Evolutionary conservation across 2,797 vertebrate genomes (phyloP), one percentile per base, ranked within the genome.

Genomic region (Nyctibius grandis): DNA sequence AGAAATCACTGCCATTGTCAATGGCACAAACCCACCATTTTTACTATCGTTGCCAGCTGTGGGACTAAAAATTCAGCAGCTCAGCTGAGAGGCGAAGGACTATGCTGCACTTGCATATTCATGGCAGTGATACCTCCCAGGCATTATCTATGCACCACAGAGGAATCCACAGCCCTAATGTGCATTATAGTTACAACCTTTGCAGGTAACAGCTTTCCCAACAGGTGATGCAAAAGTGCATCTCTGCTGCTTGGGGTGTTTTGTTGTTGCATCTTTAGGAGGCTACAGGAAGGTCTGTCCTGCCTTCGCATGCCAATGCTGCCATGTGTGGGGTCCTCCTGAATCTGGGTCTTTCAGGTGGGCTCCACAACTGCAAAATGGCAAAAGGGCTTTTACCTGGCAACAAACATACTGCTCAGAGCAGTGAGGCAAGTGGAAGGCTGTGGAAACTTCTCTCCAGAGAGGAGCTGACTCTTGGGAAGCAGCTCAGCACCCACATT

Each of bases 61-160:
- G 5, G 50, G 57, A 69, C 67, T 67, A 10, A 80, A 84, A 76
- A 26, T 23, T 75, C 36, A 93, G 76, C 53, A 75, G 73, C 40
- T 91, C 53, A 74, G 48, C 65, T 29, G 13, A 77, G 64, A 84
- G 25, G 54, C 33, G 61, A 68, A 74, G 53, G 26, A 17, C 48
- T 26, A 1, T 0, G 0, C 40, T 80, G 50, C 61, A 36, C 18
- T 78, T 53, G 2, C 11, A 36, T 4, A 44, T 12, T 45, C 31
- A 20, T 8, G 16, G 7, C 26, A 84, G 53, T 10, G 12, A 31
- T 9, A 64, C 3, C 20, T 72, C 17, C 33, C 69, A 31, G 8
- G 44, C 2, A 2, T 38, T 42, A 63, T 1, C 60, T 34, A 7
- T 5, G 33, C 25, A 50, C n/a, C 40, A 44, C 2, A 38, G 47